Conservation (phyloP, 2,797 vertebrate genomes). For the Cryptoprocta ferox region DNA sequence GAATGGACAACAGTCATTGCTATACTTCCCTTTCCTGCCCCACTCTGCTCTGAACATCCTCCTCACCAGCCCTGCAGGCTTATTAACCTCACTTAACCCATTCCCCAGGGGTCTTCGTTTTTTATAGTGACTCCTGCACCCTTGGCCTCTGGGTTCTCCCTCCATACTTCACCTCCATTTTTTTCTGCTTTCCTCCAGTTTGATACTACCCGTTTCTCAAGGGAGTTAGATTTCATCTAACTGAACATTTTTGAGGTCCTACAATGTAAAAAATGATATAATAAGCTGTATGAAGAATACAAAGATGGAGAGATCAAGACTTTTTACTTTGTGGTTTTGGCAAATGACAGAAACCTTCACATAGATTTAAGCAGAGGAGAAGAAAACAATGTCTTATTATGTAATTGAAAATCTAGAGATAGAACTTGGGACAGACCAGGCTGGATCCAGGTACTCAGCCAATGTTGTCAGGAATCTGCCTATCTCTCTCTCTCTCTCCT, state of each 20-base stretch:
- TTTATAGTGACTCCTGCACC: not conserved
- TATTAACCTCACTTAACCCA: not conserved
- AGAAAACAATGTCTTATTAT: not conserved
- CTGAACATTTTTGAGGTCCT: not conserved
- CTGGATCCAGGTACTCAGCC: not conserved
- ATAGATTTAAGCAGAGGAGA: not conserved
- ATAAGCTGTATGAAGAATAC: not conserved
- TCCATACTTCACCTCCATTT: not conserved
- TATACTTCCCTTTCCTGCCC: not conserved
- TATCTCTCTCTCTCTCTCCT: not conserved
- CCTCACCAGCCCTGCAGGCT: not conserved
- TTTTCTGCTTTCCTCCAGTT: not conserved
- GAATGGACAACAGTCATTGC: not conserved
- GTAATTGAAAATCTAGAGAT: not conserved
- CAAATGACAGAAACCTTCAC: not conserved
- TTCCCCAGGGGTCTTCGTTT: not conserved
- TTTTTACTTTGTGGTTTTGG: not conserved
- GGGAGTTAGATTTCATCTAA: not conserved
- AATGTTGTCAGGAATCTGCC: not conserved
- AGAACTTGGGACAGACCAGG: not conserved
- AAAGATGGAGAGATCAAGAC: not conserved
- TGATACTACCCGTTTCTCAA: not conserved
- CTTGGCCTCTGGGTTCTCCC: not conserved
- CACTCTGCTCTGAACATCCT: not conserved
- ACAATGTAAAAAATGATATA: not conserved